Base-by-base conservation (phyloP, 1,140 invertebrate species). In the Dreissena polymorpha region DNA sequence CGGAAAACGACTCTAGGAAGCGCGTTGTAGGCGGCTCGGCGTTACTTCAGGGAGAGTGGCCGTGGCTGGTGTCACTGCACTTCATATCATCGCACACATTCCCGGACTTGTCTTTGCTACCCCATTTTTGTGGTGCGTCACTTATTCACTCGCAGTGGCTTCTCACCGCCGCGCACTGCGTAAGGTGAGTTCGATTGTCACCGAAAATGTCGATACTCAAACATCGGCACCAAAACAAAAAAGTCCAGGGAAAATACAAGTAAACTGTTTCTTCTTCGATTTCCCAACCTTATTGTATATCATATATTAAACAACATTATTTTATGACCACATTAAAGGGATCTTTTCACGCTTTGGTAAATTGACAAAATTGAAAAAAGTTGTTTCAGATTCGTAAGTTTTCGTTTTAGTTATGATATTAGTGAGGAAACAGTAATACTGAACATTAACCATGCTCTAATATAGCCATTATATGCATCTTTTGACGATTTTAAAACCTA, bases 131-230 rank as follows among this genome's bases (percentile, higher is more conserved):
- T 83, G 93, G 93, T 10, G 93, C 89, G 21, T 88, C 87, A 18
- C 83, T 94, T 2, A 92, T 94, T 39, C 84, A 91, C 63, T 82
- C 83, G 0, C 89, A 90, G 67, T 94, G 93, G 92, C 78, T 94
- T 8, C 53, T 94, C 18, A 91, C 93, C 1, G 93, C 93, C 5
- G 93, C 92, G 18, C 93, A 94, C 83, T 94, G 93, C 84, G 90
- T 92, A 67, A 85, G 90, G 87, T 88, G 82, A 70, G 86, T 79
- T n/a, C n/a, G n/a, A 16, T n/a, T 27, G 50, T 27, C 18, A 60
- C 14, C 27, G 16, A 16, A 27, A 7, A 29, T 69, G 18, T 27
- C n/a, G 18, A 16, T 27, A 25, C 29, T 16, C 29, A 27, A 25
- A n/a, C 7, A 21, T 69, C 6, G 29, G 18, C 29, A 21, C 5